Conservation (phyloP, 2,113 vertebrate genomes). For the Cardinalis cardinalis region DNA sequence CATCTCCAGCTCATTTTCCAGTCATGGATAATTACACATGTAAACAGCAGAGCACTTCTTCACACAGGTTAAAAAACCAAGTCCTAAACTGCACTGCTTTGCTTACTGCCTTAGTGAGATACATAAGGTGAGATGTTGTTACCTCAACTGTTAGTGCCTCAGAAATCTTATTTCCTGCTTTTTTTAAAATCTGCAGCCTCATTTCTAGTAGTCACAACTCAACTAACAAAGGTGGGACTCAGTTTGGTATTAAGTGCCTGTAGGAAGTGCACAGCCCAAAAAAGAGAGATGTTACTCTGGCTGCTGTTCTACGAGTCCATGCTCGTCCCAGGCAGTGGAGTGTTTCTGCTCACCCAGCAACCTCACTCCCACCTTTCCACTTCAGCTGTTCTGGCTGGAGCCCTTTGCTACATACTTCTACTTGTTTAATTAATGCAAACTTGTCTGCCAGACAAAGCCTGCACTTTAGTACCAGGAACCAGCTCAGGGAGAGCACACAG, state of each 20-base stretch:
- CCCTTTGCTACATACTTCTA: background rate
- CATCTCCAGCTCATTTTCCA: background rate
- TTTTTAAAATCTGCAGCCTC: background rate
- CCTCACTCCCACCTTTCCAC: background rate
- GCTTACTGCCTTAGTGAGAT: background rate
- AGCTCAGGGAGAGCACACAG: background rate
- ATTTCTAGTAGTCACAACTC: background rate
- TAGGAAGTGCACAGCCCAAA: background rate
- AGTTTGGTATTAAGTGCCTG: background rate
- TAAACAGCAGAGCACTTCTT: background rate
- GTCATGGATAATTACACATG: background rate
- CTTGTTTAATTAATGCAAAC: background rate
- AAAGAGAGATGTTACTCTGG: background rate
- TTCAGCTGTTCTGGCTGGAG: background rate
- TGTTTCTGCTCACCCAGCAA: background rate
- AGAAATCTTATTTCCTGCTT: background rate
- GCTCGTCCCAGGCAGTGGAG: background rate
- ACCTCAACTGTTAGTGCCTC: background rate
- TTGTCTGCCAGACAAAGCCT: background rate
- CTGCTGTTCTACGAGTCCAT: background rate
- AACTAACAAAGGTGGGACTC: background rate
- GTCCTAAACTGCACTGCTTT: background rate
- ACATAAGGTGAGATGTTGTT: background rate
- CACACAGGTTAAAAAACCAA: background rate
- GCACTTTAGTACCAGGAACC: background rate